Evolutionary conservation across 1,140 invertebrate species (phyloP), one percentile per base, ranked within the genome.

Genomic region (Drosophila miranda): DNA sequence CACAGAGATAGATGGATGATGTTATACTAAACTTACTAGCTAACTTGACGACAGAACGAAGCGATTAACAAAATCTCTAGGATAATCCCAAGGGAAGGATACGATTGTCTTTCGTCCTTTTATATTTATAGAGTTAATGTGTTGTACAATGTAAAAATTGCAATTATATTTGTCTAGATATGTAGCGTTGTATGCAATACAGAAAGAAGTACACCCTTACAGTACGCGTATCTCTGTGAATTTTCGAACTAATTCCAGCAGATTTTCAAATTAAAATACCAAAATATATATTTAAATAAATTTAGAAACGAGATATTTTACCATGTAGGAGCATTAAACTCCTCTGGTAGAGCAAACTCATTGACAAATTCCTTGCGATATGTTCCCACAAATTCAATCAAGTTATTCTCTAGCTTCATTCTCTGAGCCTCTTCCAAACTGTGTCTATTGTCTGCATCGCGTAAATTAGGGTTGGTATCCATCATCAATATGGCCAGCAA

Each of bases 271-370:
- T 11, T 11, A 43, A 49, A 60, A 43, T 51, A 68, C 16, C 48
- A 48, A 44, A 4, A 16, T 54, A 42, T n/a, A n/a, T 14, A 55
- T 44, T 44, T 14, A 55, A 28, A 23, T 8, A 11, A 55, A 54
- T 4, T 8, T 7, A 7, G 1, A 8, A 28, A 28, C 28, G 6
- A 8, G 28, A 8, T 8, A 8, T 8, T 7, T 8, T 8, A 30
- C 7, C 1, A 2, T 8, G 28, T 30, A 7, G 38, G 19, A 23
- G 23, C 28, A 19, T 48, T 45, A 52, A 59, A 77, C 34, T 86
- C 77, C 26, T 86, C 81, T 2, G 81, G 81, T 46, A 86, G 21
- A 0, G 59, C 69, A 26, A 87, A 87, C 11, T 77, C 11, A 21
- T 87, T 69, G 3, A 58, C 26, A 13, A 86, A 86, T 21, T 86